Percentiles rank a stretch among this genome's conserved stretches.
Conservation (phyloP, 35 echinoderm and acorn worm species). For the Hemicentrotus pulcherrimus region DNA sequence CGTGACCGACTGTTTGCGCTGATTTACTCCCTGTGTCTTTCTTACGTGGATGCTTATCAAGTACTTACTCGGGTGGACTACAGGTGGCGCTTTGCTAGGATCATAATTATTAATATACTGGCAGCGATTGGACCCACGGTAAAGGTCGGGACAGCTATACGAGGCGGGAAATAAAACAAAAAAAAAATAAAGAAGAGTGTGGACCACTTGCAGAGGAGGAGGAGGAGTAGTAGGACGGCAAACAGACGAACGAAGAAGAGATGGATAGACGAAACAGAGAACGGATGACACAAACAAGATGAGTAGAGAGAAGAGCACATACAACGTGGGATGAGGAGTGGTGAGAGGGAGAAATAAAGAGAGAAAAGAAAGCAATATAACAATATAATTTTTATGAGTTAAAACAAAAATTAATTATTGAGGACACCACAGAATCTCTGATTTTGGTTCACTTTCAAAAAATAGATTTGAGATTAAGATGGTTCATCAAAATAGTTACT, state of each 20-base stretch:
- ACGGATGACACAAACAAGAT: not conserved
- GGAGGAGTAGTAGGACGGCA: constrained; percentile 21
- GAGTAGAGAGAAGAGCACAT: constrained; percentile 14
- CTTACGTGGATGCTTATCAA: not conserved
- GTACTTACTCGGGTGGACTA: constrained; percentile 39
- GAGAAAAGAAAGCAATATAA: constrained; percentile 55
- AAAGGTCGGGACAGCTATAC: constrained; percentile 42
- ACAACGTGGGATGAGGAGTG: not conserved
- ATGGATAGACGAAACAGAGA: constrained; percentile 10
- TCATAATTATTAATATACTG: constrained; percentile 21
- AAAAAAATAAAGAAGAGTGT: constrained; percentile 50
- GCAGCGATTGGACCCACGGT: constrained; percentile 33
- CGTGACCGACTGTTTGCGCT: not conserved
- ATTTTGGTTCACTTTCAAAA: not conserved
- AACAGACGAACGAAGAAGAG: constrained; percentile 32
- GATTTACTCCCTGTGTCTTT: not conserved
- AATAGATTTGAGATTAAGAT: not conserved
- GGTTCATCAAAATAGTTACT: not conserved
- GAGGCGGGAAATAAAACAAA: constrained; percentile 45
- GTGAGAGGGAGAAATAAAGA: constrained; percentile 41
- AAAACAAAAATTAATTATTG: constrained; percentile 25
- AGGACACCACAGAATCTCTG: constrained; percentile 27
- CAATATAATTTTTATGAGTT: constrained; percentile 34
- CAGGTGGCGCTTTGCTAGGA: constrained; percentile 9
- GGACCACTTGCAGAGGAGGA: constrained; percentile 41